These are phyloP conservation scores for Corvus cornix DNA, from an alignment of 2,113 vertebrate species.

Conservation along the genomic window DNA sequence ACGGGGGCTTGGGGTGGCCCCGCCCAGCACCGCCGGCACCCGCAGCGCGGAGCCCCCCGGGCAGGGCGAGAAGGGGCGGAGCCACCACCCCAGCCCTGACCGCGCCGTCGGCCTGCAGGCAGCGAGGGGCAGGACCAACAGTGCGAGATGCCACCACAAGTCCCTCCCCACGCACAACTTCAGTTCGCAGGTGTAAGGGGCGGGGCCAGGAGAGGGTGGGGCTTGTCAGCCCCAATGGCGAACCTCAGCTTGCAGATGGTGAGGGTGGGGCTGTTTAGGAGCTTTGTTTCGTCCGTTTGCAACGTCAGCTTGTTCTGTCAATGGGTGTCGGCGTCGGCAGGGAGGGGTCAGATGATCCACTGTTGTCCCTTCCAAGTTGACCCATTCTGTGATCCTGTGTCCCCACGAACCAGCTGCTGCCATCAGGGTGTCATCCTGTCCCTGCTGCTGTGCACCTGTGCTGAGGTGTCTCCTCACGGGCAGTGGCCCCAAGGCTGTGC, in stretches of 20 bases:
- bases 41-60: background rate
- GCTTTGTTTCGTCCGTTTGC: background rate
- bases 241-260: background rate
- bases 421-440: background rate
- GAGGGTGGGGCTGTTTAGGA: accelerated
- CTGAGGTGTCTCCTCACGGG: background rate
- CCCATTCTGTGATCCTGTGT: background rate
- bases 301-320: too few relatives aligned
- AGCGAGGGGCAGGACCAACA: too few relatives aligned
- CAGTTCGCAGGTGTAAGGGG: background rate
- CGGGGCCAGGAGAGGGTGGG: too few relatives aligned
- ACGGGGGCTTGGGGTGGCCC: background rate
- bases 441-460: background rate
- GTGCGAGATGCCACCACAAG: accelerated
- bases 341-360: background rate
- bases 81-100: too few relatives aligned
- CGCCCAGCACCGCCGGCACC: background rate
- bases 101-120: too few relatives aligned
- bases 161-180: too few relatives aligned
- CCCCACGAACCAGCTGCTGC: background rate
- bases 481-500: background rate
- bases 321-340: background rate
- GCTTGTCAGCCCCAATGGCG: too few relatives aligned
- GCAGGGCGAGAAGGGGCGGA: background rate
- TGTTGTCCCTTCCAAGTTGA: background rate